These are phyloP conservation scores for Machimus rusticus DNA, from an alignment of 2,888 invertebrate genomes.

Conservation along the genomic window DNA sequence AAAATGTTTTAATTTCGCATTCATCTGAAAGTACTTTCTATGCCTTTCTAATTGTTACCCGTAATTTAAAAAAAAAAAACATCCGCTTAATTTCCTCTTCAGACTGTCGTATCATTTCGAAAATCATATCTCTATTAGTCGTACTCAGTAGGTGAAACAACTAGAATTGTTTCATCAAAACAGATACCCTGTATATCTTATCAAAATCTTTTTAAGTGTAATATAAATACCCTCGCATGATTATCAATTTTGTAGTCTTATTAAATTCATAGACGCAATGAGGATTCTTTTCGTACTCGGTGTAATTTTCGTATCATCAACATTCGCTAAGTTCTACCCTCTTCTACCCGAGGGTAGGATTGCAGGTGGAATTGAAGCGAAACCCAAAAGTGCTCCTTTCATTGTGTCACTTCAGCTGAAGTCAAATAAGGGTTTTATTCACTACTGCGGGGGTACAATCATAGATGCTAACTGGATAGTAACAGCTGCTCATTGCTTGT, in stretches of 20 bases:
- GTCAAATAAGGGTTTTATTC: background rate
- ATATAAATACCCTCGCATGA: background rate
- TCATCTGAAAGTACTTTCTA: background rate
- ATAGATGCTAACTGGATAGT: conserved; percentile 55
- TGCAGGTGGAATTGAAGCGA: conserved; percentile 57
- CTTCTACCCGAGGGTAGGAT: conserved; percentile 51
- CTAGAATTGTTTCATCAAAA: background rate
- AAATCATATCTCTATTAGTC: background rate
- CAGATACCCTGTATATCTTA: background rate
- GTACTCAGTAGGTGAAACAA: background rate
- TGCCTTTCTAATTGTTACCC: background rate
- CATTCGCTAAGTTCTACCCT: background rate
- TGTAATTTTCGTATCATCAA: background rate
- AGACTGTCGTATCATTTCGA: background rate
- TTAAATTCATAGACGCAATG: background rate
- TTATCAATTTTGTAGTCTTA: background rate
- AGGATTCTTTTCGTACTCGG: background rate
- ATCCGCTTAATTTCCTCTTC: background rate
- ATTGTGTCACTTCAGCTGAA: conserved; percentile 57
- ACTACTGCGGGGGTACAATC: conserved; percentile 7
- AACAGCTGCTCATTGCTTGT: conserved; percentile 60
- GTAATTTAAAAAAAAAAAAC: background rate
- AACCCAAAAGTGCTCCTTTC: conserved; percentile 58
- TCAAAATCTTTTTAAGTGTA: background rate
- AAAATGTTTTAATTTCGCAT: background rate